Conservation (phyloP, 1,140 invertebrate species). For the Heliconius hermathena region DNA sequence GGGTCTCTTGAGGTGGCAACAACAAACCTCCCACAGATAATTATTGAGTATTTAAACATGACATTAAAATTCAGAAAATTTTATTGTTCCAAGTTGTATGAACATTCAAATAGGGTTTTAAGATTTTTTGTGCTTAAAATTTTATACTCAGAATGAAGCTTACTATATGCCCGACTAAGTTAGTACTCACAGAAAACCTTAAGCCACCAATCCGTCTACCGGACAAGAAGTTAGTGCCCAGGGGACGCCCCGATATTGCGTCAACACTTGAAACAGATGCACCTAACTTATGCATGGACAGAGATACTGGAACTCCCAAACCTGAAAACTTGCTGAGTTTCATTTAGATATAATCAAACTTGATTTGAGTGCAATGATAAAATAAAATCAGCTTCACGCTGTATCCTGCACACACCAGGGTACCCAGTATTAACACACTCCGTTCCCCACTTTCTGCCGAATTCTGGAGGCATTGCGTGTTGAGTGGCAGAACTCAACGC, state of each 20-base stretch:
- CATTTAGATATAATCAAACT: conserved; percentile 30
- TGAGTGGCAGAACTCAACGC: no score
- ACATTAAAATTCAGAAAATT: background rate
- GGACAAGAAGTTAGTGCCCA: conserved; percentile 58
- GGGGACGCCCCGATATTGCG: conserved; percentile 62
- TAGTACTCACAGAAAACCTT: conserved; percentile 11
- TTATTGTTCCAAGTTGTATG: no score
- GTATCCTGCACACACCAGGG: no score
- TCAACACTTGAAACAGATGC: conserved; percentile 68
- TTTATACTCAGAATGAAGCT: background rate
- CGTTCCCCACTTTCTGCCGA: no score
- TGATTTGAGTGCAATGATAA: conserved; percentile 10
- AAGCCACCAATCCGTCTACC: conserved; percentile 36
- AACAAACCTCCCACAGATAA: conserved; percentile 70
- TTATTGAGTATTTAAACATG: conserved; percentile 1
- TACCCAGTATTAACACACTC: no score
- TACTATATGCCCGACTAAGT: background rate
- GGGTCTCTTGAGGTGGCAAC: conserved; percentile 58
- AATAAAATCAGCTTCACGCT: no score
- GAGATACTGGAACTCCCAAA: conserved; percentile 61
- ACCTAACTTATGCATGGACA: conserved; percentile 72
- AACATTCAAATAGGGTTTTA: background rate
- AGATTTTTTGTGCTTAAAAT: background rate
- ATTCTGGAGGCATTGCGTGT: no score
- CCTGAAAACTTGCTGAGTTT: conserved; percentile 48